phyloP scores from a whole-genome alignment of 2,888 invertebrate species.

The Coenonympha glycerion region DNA sequence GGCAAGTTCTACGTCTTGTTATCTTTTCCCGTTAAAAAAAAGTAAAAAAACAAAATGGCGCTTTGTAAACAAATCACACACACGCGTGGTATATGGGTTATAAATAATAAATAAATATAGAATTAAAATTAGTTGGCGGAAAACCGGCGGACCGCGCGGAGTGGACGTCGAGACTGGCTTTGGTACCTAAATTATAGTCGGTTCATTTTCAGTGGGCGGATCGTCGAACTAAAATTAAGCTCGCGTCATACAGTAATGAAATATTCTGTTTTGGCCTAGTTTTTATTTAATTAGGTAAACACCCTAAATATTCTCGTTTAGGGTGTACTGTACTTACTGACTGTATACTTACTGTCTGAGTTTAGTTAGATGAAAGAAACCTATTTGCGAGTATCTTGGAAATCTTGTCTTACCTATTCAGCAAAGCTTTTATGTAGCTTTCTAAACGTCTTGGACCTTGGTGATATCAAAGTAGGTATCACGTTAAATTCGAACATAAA shows the following conservation, averaged over 20 bases:
- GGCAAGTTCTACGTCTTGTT: conserved; percentile 39
- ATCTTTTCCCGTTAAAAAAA: conserved; percentile 47
- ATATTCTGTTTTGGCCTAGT: conserved; percentile 36
- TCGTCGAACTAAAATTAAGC: conserved; percentile 43
- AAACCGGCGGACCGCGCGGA: conserved; percentile 76
- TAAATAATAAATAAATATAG: conserved; percentile 27
- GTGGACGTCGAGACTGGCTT: conserved; percentile 72
- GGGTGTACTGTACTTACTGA: not conserved
- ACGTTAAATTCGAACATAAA: no score
- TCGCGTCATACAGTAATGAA: conserved; percentile 56
- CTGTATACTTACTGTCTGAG: not conserved
- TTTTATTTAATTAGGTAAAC: conserved; percentile 17
- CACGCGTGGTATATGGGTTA: conserved; percentile 36
- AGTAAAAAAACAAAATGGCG: conserved; percentile 33
- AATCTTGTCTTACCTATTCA: no score
- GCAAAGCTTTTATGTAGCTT: no score
- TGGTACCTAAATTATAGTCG: no score
- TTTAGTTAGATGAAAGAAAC: not conserved
- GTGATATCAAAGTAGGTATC: no score
- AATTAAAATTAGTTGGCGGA: conserved; percentile 39
- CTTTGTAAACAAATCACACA: conserved; percentile 35
- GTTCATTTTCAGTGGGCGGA: conserved; percentile 69
- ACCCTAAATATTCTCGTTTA: not conserved
- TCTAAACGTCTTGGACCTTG: no score
- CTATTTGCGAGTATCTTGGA: no score